phyloP scores from a whole-genome alignment of 2,888 invertebrate genomes.

The Hydrotaea diabolus region DNA sequence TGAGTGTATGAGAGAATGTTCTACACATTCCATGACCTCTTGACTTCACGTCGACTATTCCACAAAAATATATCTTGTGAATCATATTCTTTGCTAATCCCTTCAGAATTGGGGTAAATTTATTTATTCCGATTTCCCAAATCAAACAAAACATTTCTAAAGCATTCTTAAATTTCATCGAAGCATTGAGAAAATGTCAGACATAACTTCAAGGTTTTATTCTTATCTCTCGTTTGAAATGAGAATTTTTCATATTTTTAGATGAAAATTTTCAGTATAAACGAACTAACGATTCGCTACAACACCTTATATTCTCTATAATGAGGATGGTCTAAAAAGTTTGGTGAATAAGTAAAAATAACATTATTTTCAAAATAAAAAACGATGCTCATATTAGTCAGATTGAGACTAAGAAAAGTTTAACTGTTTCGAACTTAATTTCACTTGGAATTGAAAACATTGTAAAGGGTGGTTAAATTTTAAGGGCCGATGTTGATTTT shows the following conservation, averaged over 20 bases:
- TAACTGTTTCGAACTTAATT: no score
- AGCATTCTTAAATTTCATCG: constrained; percentile 60
- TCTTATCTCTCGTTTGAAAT: constrained; percentile 49
- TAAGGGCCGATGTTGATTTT: no score
- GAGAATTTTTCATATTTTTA: constrained; percentile 33
- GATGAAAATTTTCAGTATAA: background rate
- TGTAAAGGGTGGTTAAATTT: no score
- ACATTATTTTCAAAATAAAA: no score
- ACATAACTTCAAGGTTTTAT: constrained; percentile 54
- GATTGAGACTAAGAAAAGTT: no score
- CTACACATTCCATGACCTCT: background rate
- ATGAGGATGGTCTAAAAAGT: background rate
- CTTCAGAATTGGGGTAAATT: background rate
- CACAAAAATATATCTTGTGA: background rate
- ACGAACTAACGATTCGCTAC: background rate
- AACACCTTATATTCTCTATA: background rate
- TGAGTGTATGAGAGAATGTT: no score
- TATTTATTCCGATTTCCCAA: background rate
- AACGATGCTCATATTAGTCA: no score
- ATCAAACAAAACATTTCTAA: constrained; percentile 31
- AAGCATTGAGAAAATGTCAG: constrained; percentile 60
- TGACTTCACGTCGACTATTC: background rate
- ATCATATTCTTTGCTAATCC: constrained; percentile 16
- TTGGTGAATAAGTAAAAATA: background rate
- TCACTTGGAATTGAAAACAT: no score